Percentiles rank a stretch among this genome's conserved stretches.
Evolutionary conservation across 92 coral and sea anemone genomes (phyloP).

Genomic region (Galaxea fascicularis): DNA sequence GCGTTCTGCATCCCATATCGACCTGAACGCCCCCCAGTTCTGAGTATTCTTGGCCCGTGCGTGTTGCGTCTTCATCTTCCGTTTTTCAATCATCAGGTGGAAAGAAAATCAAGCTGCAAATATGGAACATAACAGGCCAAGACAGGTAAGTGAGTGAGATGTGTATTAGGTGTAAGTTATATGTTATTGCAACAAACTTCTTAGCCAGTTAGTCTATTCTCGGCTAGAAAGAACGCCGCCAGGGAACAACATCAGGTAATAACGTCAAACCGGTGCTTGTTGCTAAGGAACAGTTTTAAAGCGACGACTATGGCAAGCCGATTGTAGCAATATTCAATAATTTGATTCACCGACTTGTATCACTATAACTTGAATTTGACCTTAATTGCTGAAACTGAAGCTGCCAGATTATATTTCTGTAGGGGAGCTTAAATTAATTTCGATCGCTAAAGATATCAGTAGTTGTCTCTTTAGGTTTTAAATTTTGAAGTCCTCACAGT

Average conservation of each 20-base stretch:
- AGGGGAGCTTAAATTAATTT: too few relatives aligned
- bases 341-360: too few relatives aligned
- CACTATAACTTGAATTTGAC: too few relatives aligned
- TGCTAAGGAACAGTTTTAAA: neutral
- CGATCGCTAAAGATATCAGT: too few relatives aligned
- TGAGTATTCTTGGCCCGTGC: neutral
- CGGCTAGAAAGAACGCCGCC: neutral
- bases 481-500: too few relatives aligned
- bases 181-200: too few relatives aligned
- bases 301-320: neutral
- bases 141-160: conserved; percentile 71
- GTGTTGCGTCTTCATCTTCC: neutral
- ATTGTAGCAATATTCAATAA: too few relatives aligned
- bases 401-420: too few relatives aligned
- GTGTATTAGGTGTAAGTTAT: neutral
- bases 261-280: neutral
- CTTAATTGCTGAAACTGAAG: too few relatives aligned
- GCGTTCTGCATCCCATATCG: neutral
- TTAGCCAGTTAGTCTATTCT: neutral
- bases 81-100: conserved; percentile 70
- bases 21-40: neutral
- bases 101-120: conserved; percentile 90
- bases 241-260: neutral
- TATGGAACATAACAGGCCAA: conserved; percentile 99
- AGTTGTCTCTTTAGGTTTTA: too few relatives aligned